Conservation (phyloP, 2,113 vertebrate genomes). For the Cheirogaleus medius region DNA sequence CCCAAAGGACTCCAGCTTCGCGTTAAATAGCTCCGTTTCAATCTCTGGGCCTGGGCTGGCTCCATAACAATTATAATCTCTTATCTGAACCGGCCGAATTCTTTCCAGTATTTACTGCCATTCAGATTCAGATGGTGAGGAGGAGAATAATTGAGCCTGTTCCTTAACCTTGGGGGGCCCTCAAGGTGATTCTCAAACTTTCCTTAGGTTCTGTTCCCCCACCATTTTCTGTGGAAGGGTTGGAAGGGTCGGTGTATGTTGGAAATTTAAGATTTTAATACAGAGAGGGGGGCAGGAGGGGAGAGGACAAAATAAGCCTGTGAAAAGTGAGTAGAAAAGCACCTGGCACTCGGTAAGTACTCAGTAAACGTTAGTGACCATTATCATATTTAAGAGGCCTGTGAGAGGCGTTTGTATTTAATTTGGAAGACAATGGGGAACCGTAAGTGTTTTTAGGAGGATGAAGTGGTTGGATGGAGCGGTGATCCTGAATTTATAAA, state of each 20-base stretch:
- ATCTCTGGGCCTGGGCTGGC: constrained; percentile 58
- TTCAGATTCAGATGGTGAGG: constrained; percentile 80
- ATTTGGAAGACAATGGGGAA: neutral
- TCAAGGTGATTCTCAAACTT: constrained; percentile 22
- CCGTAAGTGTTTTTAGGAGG: neutral
- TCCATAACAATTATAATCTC: constrained; percentile 77
- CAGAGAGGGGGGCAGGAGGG: neutral
- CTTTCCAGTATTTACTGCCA: constrained; percentile 79
- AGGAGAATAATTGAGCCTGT: constrained; percentile 65
- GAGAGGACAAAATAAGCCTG: neutral
- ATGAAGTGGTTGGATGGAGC: neutral
- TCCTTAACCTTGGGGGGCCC: constrained; percentile 67
- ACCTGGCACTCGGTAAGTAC: neutral
- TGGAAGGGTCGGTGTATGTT: neutral
- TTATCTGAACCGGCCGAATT: constrained; percentile 79
- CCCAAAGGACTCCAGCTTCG: constrained; percentile 68
- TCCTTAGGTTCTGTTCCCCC: neutral
- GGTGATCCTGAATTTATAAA: constrained; percentile 1
- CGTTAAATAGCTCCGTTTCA: constrained; percentile 65
- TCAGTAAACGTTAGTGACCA: neutral
- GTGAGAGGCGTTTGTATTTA: neutral
- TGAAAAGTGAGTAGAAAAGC: neutral
- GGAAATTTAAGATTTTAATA: neutral
- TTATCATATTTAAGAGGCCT: neutral
- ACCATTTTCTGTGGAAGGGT: neutral